Conservation (phyloP, 2,113 vertebrate genomes). For the Orcinus orca region DNA sequence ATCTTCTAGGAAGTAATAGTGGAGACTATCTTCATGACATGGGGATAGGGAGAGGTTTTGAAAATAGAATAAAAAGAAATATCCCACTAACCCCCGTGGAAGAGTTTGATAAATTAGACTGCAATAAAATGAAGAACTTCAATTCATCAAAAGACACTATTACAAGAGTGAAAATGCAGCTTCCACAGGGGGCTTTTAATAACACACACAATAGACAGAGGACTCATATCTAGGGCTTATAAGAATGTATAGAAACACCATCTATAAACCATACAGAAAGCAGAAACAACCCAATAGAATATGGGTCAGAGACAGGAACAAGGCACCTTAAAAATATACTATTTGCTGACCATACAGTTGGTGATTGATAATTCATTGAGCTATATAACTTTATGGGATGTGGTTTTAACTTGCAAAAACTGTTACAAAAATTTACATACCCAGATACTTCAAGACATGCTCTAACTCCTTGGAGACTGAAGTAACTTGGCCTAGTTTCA, state of each 20-base stretch:
- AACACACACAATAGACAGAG: background rate
- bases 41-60: background rate
- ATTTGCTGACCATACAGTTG: background rate
- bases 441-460: background rate
- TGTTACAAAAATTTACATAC: background rate
- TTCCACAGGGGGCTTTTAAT: background rate
- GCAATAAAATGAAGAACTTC: constrained; percentile 26
- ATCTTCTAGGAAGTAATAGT: background rate
- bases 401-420: constrained; percentile 6
- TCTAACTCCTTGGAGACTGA: background rate
- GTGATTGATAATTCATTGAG: background rate
- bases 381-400: background rate
- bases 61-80: background rate
- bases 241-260: background rate
- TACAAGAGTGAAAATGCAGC: background rate
- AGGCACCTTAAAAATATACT: background rate
- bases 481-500: constrained; percentile 39
- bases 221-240: background rate
- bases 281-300: background rate
- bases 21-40: background rate
- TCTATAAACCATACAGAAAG: background rate
- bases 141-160: background rate
- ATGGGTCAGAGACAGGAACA: background rate
- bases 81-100: background rate
- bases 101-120: background rate